Percentiles rank a stretch among this genome's conserved stretches.
Conservation (phyloP, 2,888 invertebrate species). For the Eupithecia subfuscata region DNA sequence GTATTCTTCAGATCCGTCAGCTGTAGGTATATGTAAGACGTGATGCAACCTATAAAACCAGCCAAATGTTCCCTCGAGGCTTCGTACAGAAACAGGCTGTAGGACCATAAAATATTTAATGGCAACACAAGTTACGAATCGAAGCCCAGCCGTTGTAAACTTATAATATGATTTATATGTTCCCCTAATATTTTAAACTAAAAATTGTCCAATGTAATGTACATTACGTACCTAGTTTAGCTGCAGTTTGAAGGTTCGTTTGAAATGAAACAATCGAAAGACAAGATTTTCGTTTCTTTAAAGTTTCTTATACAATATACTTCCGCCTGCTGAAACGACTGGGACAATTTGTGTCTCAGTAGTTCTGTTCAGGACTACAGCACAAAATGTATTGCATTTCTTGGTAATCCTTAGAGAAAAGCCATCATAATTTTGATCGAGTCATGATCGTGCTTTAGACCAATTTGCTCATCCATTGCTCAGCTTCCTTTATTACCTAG, state of each 20-base stretch:
- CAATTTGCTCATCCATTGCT: slow-evolving; percentile 20
- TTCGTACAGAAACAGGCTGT: slow-evolving; percentile 61
- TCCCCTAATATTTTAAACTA: background rate
- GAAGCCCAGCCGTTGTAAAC: slow-evolving; percentile 38
- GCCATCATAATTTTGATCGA: background rate
- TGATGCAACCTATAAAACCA: slow-evolving; percentile 41
- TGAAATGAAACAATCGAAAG: background rate
- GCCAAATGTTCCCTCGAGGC: slow-evolving; percentile 35
- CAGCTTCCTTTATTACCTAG: slow-evolving; percentile 57
- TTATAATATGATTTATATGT: slow-evolving; percentile 35
- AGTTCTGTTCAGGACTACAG: too few relatives aligned
- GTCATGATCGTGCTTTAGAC: slow-evolving; percentile 4
- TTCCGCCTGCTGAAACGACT: background rate
- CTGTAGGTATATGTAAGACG: slow-evolving; percentile 30
- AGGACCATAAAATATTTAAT: slow-evolving; percentile 73
- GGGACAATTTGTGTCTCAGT: too few relatives aligned
- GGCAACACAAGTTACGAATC: slow-evolving; percentile 65
- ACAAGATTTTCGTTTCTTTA: background rate
- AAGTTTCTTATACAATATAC: background rate
- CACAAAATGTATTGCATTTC: background rate
- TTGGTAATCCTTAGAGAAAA: background rate
- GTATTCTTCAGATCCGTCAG: slow-evolving; percentile 24
- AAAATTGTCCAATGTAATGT: background rate
- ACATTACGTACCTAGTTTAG: background rate
- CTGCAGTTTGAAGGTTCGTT: background rate